Conservation (phyloP, 2,113 vertebrate genomes). For the Danionella cerebrum region DNA sequence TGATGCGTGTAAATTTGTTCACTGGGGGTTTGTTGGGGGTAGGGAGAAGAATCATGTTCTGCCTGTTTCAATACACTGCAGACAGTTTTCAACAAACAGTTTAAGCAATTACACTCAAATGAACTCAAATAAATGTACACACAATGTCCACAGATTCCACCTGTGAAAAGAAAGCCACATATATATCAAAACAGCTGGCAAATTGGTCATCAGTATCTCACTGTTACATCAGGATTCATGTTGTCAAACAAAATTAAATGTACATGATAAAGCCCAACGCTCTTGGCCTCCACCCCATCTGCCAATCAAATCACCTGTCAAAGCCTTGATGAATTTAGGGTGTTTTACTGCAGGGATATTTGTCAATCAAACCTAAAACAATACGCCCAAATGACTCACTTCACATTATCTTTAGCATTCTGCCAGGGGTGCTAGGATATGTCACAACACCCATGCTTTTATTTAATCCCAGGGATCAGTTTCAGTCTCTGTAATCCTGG, state of each 20-base stretch:
- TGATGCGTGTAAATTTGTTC: conserved; percentile 31
- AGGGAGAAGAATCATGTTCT: conserved; percentile 27
- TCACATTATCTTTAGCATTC: conserved; percentile 21
- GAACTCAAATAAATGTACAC: neutral
- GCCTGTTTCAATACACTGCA: neutral
- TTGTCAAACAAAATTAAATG: neutral
- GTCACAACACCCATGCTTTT: conserved; percentile 6
- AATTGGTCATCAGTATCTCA: neutral
- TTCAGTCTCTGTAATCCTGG: conserved; percentile 2
- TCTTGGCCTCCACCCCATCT: conserved; percentile 29
- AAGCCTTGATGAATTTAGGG: conserved; percentile 41
- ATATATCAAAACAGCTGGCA: neutral
- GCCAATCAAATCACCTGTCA: conserved; percentile 48
- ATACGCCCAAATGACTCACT: neutral
- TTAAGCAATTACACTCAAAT: neutral
- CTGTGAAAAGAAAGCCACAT: neutral
- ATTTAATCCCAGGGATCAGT: conserved; percentile 10
- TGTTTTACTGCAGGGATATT: conserved; percentile 19
- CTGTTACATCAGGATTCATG: conserved; percentile 5
- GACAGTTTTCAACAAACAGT: neutral
- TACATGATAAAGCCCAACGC: neutral
- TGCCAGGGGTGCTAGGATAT: conserved; percentile 26
- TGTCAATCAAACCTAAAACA: conserved; percentile 24
- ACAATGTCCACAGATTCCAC: neutral
- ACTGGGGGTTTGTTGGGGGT: conserved; percentile 38